These are phyloP conservation scores for Cydia amplana DNA, from an alignment of 1,140 invertebrate species.

Conservation along the genomic window DNA sequence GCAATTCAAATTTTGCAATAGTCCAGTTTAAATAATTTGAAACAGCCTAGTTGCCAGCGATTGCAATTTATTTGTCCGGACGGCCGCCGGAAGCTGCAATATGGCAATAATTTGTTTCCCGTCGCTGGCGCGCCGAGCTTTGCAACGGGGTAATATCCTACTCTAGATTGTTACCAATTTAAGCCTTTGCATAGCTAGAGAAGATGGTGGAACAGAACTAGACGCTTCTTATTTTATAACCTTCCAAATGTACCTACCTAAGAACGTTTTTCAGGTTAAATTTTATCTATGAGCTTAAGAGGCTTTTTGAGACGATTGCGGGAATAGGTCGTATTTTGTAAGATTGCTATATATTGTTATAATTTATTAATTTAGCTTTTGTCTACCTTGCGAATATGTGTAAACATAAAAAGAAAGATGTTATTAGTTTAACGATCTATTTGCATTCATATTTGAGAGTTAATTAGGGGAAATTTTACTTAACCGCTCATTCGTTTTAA, in stretches of 20 bases:
- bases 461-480: too few species aligned
- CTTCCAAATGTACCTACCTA: neutral
- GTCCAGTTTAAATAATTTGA: neutral
- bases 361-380: too few species aligned
- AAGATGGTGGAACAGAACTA: neutral
- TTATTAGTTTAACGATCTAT: too few species aligned
- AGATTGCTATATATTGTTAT: too few species aligned
- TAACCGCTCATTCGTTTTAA: too few species aligned
- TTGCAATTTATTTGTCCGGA: slow-evolving; percentile 29
- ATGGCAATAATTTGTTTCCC: slow-evolving; percentile 35
- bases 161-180: slow-evolving; percentile 16
- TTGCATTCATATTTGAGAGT: too few species aligned
- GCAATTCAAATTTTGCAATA: neutral
- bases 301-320: too few species aligned
- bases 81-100: slow-evolving; percentile 33
- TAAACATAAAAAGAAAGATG: too few species aligned
- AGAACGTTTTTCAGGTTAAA: neutral
- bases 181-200: neutral
- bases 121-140: slow-evolving; percentile 6
- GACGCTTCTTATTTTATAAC: neutral
- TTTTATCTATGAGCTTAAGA: too few species aligned
- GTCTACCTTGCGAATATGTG: too few species aligned
- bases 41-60: slow-evolving; percentile 7
- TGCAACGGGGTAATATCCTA: slow-evolving; percentile 20
- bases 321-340: too few species aligned